Evolutionary conservation across 2,797 vertebrate species (phyloP).

Genomic region (Cyprinella venusta): DNA sequence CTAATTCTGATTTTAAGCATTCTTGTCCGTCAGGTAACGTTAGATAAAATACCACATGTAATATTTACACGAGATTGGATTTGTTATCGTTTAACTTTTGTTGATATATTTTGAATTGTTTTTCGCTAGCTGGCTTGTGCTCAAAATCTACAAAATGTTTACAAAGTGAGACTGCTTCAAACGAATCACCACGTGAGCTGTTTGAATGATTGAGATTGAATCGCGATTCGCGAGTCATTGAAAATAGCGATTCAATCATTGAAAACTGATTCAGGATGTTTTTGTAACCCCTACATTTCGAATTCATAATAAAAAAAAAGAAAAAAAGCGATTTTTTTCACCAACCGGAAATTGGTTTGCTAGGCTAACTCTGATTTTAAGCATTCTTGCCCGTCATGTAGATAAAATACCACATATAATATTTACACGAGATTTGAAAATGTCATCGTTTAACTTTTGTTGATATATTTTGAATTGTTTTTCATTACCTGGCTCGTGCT

Average conservation of each 20-base stretch:
- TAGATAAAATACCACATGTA: no score
- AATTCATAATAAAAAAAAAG: no score
- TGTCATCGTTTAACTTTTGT: no score
- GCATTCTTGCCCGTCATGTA: no score
- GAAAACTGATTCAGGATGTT: not conserved
- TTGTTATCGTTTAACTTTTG: not conserved
- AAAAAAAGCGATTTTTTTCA: not conserved
- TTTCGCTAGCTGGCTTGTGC: not conserved
- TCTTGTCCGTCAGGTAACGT: no score
- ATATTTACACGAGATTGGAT: not conserved
- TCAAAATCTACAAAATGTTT: not conserved
- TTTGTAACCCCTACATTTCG: not conserved
- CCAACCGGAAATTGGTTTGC: not conserved
- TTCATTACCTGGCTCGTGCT: no score
- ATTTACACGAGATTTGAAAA: no score
- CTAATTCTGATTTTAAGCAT: not conserved
- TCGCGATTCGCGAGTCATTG: not conserved
- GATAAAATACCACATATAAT: no score
- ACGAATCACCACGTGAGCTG: not conserved
- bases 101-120: not conserved
- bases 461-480: no score
- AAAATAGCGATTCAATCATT: no score
- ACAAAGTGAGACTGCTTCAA: not conserved
- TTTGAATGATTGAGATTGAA: not conserved
- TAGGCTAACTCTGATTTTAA: not conserved